phyloP scores from a whole-genome alignment of 2,888 invertebrate species.

The Silvanus unidentatus region DNA sequence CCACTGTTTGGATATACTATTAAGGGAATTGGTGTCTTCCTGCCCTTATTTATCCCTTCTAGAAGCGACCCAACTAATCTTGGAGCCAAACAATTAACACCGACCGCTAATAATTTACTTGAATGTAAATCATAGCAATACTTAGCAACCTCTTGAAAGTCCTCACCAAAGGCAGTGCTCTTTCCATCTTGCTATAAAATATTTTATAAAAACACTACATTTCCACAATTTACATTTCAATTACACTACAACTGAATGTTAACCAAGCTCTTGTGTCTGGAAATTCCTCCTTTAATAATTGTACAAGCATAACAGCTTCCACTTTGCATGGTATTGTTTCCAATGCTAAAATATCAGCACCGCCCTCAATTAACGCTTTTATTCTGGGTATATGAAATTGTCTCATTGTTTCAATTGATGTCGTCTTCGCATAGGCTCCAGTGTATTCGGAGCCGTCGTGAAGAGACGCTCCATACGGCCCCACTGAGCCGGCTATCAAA shows the following conservation, averaged over 20 bases:
- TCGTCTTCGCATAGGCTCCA: slow-evolving; percentile 70
- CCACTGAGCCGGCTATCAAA: slow-evolving; percentile 80
- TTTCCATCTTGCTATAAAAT: slow-evolving; percentile 52
- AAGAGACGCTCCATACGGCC: slow-evolving; percentile 86
- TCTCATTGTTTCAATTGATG: slow-evolving; percentile 58
- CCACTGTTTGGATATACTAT: slow-evolving; percentile 93
- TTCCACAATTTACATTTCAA: slow-evolving; percentile 20
- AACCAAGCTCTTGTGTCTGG: slow-evolving; percentile 80
- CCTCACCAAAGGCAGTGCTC: slow-evolving; percentile 72
- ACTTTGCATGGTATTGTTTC: slow-evolving; percentile 84
- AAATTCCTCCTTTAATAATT: slow-evolving; percentile 67
- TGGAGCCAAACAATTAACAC: slow-evolving; percentile 82
- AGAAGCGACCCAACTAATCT: slow-evolving; percentile 58
- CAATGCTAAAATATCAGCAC: slow-evolving; percentile 79
- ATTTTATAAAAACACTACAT: not conserved
- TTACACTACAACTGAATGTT: slow-evolving; percentile 79
- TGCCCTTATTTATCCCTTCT: slow-evolving; percentile 49
- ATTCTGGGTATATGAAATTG: slow-evolving; percentile 84
- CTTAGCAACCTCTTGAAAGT: slow-evolving; percentile 66
- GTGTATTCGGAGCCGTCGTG: slow-evolving; percentile 91
- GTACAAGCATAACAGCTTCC: slow-evolving; percentile 79
- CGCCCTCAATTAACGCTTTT: slow-evolving; percentile 69
- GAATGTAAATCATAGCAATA: slow-evolving; percentile 57
- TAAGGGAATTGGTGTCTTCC: slow-evolving; percentile 58
- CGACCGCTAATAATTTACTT: slow-evolving; percentile 76